Evolutionary conservation across 2,113 vertebrate species (phyloP).

Genomic region (Eublepharis macularius): DNA sequence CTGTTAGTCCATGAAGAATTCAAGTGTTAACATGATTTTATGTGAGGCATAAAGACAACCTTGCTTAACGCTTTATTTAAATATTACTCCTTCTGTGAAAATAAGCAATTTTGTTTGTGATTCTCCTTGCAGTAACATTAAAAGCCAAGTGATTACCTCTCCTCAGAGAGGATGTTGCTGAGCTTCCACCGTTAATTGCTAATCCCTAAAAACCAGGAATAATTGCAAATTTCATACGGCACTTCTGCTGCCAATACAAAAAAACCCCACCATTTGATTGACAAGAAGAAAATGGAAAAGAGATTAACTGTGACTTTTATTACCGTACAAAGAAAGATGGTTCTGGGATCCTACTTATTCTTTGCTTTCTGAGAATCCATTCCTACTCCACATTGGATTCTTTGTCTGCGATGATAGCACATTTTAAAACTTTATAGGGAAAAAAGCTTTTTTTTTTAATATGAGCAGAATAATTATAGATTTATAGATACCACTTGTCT

Average conservation of each 20-base stretch:
- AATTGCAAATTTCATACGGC: slow-evolving; percentile 31
- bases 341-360: not conserved
- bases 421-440: slow-evolving; percentile 19
- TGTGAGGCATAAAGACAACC: slow-evolving; percentile 34
- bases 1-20: slow-evolving; percentile 39
- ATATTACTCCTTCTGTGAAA: slow-evolving; percentile 40
- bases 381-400: not conserved
- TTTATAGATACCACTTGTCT: not conserved
- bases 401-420: slow-evolving; percentile 23
- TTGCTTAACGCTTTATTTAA: slow-evolving; percentile 48
- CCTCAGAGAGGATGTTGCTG: slow-evolving; percentile 35
- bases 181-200: slow-evolving; percentile 34
- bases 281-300: slow-evolving; percentile 44
- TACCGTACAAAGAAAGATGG: slow-evolving; percentile 15
- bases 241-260: slow-evolving; percentile 27
- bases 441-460: not conserved
- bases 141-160: slow-evolving; percentile 43
- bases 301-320: slow-evolving; percentile 52
- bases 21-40: slow-evolving; percentile 38
- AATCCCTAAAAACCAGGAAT: slow-evolving; percentile 31
- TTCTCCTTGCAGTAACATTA: slow-evolving; percentile 31
- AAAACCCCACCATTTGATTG: slow-evolving; percentile 37
- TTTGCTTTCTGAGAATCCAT: slow-evolving; percentile 19
- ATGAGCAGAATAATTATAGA: slow-evolving; percentile 5
- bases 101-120: slow-evolving; percentile 22